A percentile compares a stretch with the other conserved stretches of the same genome.
Evolutionary conservation across 2,888 invertebrate genomes (phyloP).

Genomic region (Chironomus riparius): DNA sequence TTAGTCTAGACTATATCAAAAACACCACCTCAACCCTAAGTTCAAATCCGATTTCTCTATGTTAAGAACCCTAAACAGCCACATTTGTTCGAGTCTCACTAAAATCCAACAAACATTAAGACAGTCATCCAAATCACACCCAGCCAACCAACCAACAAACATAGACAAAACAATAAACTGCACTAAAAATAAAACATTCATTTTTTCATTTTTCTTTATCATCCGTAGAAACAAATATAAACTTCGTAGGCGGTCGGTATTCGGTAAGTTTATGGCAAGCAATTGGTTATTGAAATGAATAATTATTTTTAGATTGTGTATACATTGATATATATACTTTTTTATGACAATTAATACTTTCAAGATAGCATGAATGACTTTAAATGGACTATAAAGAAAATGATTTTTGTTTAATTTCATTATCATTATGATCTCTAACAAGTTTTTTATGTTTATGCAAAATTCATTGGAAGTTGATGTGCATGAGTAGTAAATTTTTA

Average conservation of each 20-base stretch:
- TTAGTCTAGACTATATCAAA: too few species aligned
- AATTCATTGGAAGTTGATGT: not conserved
- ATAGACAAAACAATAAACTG: too few species aligned
- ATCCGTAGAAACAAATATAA: not conserved
- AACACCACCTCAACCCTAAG: too few species aligned
- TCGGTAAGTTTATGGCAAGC: not conserved
- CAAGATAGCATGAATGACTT: not conserved
- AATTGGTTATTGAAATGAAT: conserved; percentile 20
- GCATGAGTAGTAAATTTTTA: not conserved
- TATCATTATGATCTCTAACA: not conserved
- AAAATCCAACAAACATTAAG: too few species aligned
- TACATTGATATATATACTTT: not conserved
- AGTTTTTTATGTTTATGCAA: not conserved
- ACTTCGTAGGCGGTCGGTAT: conserved; percentile 20
- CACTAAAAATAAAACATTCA: too few species aligned
- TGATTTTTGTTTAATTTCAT: not conserved
- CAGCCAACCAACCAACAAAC: too few species aligned
- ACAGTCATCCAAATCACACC: too few species aligned
- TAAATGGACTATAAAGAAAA: not conserved
- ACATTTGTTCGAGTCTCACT: too few species aligned
- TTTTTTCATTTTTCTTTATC: too few species aligned
- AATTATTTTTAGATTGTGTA: conserved; percentile 14
- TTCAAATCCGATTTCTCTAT: too few species aligned
- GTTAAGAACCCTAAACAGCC: too few species aligned
- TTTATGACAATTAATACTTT: not conserved